Evolutionary conservation across 1,140 invertebrate species (phyloP).

Genomic region (Parasteatoda tepidariorum): DNA sequence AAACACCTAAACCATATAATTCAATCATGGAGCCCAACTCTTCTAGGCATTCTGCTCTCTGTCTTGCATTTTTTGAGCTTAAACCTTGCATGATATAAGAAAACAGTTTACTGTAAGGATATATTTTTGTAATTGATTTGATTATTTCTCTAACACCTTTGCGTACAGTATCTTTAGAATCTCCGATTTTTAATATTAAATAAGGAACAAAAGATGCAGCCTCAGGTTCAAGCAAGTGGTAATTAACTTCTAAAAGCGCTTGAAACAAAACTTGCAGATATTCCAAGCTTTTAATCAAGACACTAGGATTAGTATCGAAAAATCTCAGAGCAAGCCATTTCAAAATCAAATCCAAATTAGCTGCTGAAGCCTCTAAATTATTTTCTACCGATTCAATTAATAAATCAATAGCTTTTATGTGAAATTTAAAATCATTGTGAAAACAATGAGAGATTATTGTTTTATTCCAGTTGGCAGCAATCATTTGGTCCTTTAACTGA

Average conservation of each 20-base stretch:
- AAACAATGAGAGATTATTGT: constrained; percentile 91
- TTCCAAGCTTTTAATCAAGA: constrained; percentile 92
- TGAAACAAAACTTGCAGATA: constrained; percentile 88
- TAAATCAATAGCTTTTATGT: constrained; percentile 94
- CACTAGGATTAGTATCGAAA: constrained; percentile 98
- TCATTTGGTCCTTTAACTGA: constrained; percentile 91
- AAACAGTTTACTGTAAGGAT: constrained; percentile 91
- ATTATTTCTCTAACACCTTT: constrained; percentile 88
- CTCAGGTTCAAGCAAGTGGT: constrained; percentile 90
- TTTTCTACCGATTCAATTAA: constrained; percentile 76
- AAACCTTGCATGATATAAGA: constrained; percentile 92
- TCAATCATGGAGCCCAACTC: constrained; percentile 89
- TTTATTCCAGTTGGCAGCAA: constrained; percentile 85
- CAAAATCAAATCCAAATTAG: constrained; percentile 93
- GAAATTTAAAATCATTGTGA: constrained; percentile 94
- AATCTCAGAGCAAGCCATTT: constrained; percentile 97
- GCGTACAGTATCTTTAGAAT: constrained; percentile 94
- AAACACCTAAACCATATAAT: constrained; percentile 85
- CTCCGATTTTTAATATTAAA: constrained; percentile 91
- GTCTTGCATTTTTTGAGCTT: constrained; percentile 95
- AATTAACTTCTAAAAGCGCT: constrained; percentile 81
- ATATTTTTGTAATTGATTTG: constrained; percentile 85
- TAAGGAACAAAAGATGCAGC: constrained; percentile 95
- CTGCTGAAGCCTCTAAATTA: constrained; percentile 82
- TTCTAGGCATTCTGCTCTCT: constrained; percentile 94